Conservation (phyloP, 2,888 invertebrate genomes). For the Apodemia duryi region DNA sequence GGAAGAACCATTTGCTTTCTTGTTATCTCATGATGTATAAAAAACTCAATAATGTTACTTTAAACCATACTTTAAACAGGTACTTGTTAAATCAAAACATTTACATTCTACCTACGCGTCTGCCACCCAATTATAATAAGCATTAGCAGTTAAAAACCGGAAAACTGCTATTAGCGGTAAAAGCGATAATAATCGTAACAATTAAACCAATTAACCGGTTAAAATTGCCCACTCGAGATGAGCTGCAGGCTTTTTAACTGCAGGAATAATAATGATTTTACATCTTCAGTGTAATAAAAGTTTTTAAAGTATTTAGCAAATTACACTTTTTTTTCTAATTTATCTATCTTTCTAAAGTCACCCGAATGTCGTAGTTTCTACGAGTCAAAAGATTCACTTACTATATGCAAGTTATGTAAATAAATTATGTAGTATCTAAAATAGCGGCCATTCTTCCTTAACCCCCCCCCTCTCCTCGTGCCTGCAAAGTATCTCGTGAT, state of each 20-base stretch:
- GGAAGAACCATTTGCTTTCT: too few relatives aligned
- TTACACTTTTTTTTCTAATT: too few relatives aligned
- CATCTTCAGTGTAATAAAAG: neutral
- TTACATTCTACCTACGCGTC: neutral
- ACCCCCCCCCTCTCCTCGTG: too few relatives aligned
- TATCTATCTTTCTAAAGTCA: too few relatives aligned
- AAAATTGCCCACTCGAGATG: neutral
- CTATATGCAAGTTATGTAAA: too few relatives aligned
- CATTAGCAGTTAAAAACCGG: constrained; percentile 12
- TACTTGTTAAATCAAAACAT: neutral
- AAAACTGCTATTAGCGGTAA: constrained; percentile 11
- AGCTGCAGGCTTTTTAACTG: neutral
- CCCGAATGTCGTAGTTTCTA: too few relatives aligned
- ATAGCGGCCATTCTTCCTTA: too few relatives aligned
- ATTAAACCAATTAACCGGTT: constrained; percentile 12
- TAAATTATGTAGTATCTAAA: too few relatives aligned
- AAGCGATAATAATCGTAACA: constrained; percentile 7
- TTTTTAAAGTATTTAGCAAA: constrained; percentile 9
- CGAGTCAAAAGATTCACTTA: too few relatives aligned
- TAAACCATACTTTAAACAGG: neutral
- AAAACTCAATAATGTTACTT: too few relatives aligned
- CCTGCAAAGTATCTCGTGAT: too few relatives aligned
- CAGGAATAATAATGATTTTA: neutral
- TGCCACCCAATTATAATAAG: neutral
- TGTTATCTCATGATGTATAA: too few relatives aligned